Evolutionary conservation across 2,888 invertebrate genomes (phyloP).

Genomic region (Caenorhabditis plicata): DNA sequence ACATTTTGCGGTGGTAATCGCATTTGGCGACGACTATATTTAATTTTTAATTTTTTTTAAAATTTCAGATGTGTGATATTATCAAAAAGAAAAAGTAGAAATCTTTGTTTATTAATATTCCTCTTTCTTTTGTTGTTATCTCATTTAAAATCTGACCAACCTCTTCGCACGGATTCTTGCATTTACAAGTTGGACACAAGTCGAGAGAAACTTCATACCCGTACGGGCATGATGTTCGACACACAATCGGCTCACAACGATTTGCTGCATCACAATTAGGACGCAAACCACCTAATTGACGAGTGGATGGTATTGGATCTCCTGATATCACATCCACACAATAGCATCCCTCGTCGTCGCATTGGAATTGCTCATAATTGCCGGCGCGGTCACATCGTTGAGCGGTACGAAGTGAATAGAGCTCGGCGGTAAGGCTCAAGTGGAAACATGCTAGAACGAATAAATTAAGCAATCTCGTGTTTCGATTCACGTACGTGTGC

Average conservation of each 20-base stretch:
- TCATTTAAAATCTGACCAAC: too few species aligned
- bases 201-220: conserved; percentile 45
- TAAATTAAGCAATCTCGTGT: background rate
- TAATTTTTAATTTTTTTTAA: too few species aligned
- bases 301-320: conserved; percentile 45
- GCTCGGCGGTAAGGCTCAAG: conserved; percentile 48
- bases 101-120: too few species aligned
- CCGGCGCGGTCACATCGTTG: conserved; percentile 53
- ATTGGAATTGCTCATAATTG: conserved; percentile 56
- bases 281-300: conserved; percentile 25
- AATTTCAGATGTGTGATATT: too few species aligned
- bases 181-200: conserved; percentile 57
- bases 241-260: conserved; percentile 30
- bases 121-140: too few species aligned
- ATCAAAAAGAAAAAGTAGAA: too few species aligned
- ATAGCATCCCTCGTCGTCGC: conserved; percentile 55
- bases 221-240: conserved; percentile 41
- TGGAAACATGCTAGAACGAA: conserved; percentile 52
- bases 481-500: conserved; percentile 37
- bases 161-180: conserved; percentile 54
- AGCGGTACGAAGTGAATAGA: conserved; percentile 41
- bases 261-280: conserved; percentile 45
- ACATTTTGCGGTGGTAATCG: too few species aligned
- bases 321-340: conserved; percentile 56
- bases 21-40: too few species aligned